Base-by-base conservation (phyloP, 2,888 invertebrate species). In the Homarus gammarus region DNA sequence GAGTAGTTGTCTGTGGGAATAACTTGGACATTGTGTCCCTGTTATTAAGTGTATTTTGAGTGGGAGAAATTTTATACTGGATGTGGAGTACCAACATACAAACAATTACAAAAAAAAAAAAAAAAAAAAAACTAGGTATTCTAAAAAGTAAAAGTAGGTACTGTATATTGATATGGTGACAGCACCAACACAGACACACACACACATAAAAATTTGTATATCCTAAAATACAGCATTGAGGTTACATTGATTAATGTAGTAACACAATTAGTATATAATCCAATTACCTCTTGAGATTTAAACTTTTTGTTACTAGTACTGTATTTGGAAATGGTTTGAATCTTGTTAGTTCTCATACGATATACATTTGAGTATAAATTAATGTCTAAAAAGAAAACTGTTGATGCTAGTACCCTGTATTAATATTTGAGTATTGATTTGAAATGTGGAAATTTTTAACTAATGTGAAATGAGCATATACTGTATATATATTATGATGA, bases 1-100 rank as follows among this genome's bases (percentile, higher is more conserved):
- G 18, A 78, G 49, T 33, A 49, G 40, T 44, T 51, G 78, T 78
- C 78, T 15, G 33, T 51, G 33, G 78, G 77, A 31, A 40, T 27
- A 51, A 49, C 78, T 31, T 33, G 73, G 40, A 38, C 40, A 40
- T 15, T 56, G 56, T 56, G 18, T 56, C 64, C 64, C 27, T 64
- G 64, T 64, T 27, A 64, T 64, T 64, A 27, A 56, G 64, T 27
- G 64, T 64, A 27, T 64, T 64, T 12, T 12, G 15, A 22, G 64
- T 8, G 64, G 1, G 56, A 64, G 64, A 64, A 64, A 5, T 64
- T 27, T 64, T 64, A 5, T 64, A 27, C 64, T 64, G 64, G 64
- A 64, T 64, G 64, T 64, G 64, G 5, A 64, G 64, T 64, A 27
- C 27, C 64, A 64, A 56, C 56, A 56, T 3, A 56, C 15, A 49